Evolutionary conservation across 2,113 vertebrate species (phyloP).

Genomic region (Leucopsar rothschildi): DNA sequence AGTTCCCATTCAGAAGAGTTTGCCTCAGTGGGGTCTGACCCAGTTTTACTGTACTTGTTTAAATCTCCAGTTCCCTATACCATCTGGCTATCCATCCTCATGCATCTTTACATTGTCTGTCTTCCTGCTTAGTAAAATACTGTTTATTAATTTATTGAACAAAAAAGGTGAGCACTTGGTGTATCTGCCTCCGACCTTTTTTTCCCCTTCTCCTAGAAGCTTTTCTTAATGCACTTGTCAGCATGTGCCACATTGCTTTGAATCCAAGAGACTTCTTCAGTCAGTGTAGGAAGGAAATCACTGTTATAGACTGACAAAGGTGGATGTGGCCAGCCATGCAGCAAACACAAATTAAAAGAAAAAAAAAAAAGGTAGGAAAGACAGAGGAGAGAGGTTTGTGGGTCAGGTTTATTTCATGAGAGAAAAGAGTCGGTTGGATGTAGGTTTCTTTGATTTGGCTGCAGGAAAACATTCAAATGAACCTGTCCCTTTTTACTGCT

Average conservation of each 20-base stretch:
- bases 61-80: not conserved
- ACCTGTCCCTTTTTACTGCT: conserved; percentile 47
- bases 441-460: conserved; percentile 6
- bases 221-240: conserved; percentile 21
- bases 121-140: not conserved
- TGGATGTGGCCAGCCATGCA: conserved; percentile 69
- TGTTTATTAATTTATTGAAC: not conserved
- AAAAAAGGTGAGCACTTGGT: not conserved
- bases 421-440: not conserved
- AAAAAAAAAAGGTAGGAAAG: conserved; percentile 38
- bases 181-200: not conserved
- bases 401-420: conserved; percentile 38
- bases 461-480: conserved; percentile 25
- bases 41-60: not conserved
- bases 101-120: not conserved
- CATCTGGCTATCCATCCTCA: not conserved
- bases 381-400: conserved; percentile 52
- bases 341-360: conserved; percentile 54
- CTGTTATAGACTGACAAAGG: conserved; percentile 58
- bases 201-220: not conserved
- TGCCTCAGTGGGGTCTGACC: not conserved
- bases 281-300: conserved; percentile 37
- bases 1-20: not conserved
- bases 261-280: conserved; percentile 43
- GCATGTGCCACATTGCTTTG: not conserved